Percentiles rank a stretch among this genome's conserved stretches.
Conservation (phyloP, 2,113 vertebrate genomes). For the Zosterops borbonicus region DNA sequence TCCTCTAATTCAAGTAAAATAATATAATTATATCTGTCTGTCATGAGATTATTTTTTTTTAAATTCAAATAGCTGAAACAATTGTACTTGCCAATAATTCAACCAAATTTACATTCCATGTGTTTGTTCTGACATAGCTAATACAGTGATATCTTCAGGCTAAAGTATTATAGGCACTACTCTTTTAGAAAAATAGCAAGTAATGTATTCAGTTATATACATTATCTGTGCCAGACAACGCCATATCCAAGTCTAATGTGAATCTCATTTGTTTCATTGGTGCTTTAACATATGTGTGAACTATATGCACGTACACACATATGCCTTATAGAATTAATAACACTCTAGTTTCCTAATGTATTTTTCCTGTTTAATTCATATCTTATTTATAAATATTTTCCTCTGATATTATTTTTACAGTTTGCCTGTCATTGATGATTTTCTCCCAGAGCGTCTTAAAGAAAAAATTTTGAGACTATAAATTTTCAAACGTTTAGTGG, state of each 20-base stretch:
- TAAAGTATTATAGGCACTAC: background rate
- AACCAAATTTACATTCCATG: background rate
- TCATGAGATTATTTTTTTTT: background rate
- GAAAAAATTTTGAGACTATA: background rate
- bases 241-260: background rate
- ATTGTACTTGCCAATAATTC: background rate
- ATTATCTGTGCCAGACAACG: background rate
- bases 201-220: background rate
- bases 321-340: background rate
- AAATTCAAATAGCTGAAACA: background rate
- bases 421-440: background rate
- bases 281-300: background rate
- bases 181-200: background rate
- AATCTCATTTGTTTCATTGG: fast-evolving
- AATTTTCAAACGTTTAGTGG: background rate
- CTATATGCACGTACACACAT: background rate
- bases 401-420: background rate
- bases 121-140: background rate
- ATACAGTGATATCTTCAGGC: background rate
- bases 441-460: background rate
- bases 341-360: background rate
- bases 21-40: background rate
- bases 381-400: background rate
- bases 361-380: background rate
- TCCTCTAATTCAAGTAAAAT: background rate